Conservation (phyloP, 2,888 invertebrate species). For the Parnassius mnemosyne region DNA sequence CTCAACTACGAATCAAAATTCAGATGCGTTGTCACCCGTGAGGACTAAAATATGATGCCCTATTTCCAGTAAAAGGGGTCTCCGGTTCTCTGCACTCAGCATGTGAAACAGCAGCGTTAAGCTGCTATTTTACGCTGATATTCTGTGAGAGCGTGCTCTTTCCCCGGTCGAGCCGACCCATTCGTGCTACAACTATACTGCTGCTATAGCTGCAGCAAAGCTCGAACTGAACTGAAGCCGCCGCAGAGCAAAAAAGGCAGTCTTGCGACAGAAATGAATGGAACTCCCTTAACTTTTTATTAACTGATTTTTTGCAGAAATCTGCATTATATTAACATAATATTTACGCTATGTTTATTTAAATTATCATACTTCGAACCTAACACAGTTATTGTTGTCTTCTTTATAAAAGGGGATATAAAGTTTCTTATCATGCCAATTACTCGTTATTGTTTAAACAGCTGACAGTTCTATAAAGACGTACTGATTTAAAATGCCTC, state of each 20-base stretch:
- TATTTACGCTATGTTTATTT: slow-evolving; percentile 24
- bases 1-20: too few species aligned
- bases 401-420: slow-evolving; percentile 6
- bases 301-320: slow-evolving; percentile 39
- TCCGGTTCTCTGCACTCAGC: too few species aligned
- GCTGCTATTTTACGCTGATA: too few species aligned
- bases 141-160: too few species aligned
- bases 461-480: slow-evolving; percentile 44
- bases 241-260: slow-evolving; percentile 64
- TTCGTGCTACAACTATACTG: too few species aligned
- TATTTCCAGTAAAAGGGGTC: too few species aligned
- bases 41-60: too few species aligned
- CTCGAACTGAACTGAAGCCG: slow-evolving; percentile 36
- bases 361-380: background rate
- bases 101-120: too few species aligned
- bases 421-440: slow-evolving; percentile 18
- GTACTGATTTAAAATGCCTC: slow-evolving; percentile 46
- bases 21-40: too few species aligned
- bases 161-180: too few species aligned
- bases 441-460: slow-evolving; percentile 24
- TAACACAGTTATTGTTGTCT: background rate
- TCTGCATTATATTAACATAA: slow-evolving; percentile 30
- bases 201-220: too few species aligned
- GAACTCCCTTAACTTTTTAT: slow-evolving; percentile 44
- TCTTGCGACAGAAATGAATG: slow-evolving; percentile 65